Base-by-base conservation (phyloP, 1,140 invertebrate genomes). In the Anastatus disparis region DNA sequence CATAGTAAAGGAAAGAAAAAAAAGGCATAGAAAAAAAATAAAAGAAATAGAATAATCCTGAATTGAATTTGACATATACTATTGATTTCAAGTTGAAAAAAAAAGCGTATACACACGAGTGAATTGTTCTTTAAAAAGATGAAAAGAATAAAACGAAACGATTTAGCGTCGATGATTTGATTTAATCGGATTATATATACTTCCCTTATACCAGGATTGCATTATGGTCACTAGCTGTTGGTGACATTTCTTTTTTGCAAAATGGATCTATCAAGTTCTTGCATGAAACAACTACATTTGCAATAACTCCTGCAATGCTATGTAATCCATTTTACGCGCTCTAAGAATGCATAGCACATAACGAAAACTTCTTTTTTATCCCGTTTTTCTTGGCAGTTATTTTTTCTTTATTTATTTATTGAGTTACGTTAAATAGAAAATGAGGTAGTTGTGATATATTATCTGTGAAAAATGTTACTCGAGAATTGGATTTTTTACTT, bases 241-340 rank as follows among this genome's bases (percentile, higher is more conserved):
- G 53, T 66, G 50, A 48, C 64, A 27, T 26, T n/a, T n/a, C n/a
- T n/a, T n/a, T 15, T 22, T 53, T 26, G 20, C 46, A n/a, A n/a
- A n/a, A n/a, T n/a, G 52, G 20, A 26, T 52, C 40, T 35, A 48
- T 63, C 35, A 70, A 70, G 50, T 40, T n/a, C n/a, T n/a, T 55
- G 50, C 44, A 35, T 26, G 56, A n/a, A n/a, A 22, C 58, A 46
- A 66, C 58, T 72, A 68, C 58, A 62, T 72, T n/a, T 68, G 20
- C 40, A 70, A 66, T 70, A 67, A 27, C 20, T 73, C 65, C 52
- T 62, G 62, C 64, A 72, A 73, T 13, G 42, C 71, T 46, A 27
- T 42, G 71, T 72, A 77, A 77, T 62, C 50, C 38, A 72, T 68
- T 75, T 74, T 71, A 56, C 46, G 35, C 31, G 40, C 48, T 59